Evolutionary conservation across 2,888 invertebrate species (phyloP), one percentile per base, ranked within the genome.

Genomic region (Chrysolina haemoptera): DNA sequence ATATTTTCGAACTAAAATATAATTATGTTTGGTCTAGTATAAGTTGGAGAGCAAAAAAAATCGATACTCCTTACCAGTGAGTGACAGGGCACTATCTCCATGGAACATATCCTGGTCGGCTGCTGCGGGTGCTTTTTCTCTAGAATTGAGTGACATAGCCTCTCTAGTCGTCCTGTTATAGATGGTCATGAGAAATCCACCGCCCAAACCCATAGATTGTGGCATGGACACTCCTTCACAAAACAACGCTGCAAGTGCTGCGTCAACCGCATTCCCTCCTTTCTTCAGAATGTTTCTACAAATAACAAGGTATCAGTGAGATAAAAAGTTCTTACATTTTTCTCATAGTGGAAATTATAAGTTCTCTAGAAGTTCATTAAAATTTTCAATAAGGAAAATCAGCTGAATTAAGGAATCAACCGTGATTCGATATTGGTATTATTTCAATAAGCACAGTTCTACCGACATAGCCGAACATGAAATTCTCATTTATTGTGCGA

Each of bases 191-290:
- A 96, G 88, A 87, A 96, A 96, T 14, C 97, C 97, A 62, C 97
- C 97, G 6, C 97, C 97, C 9, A 97, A 88, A 0, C 97, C 97
- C 92, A 94, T 94, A 82, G 95, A 93, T 86, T 97, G 96, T 9
- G 95, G 92, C 85, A 95, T 93, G 10, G 94, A 91, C 5, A 96
- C 89, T 0, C 97, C 96, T 85, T 96, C 94, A 87, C 97, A 97
- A 81, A 97, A 91, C 62, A 96, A 86, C 0, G 95, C 92, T 0
- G 96, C 96, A 81, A 97, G 94, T 0, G 96, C 94, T 0, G 96
- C 95, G 85, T 97, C 97, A 4, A 94, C 94, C 0, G 95, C 96
- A 0, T 92, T 91, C 1, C 96, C 95, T 80, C 92, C 92, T 83
- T 90, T 91, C 80, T 90, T 86, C 68, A 97, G 88, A 81, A 96